Evolutionary conservation across 2,888 invertebrate genomes (phyloP), one percentile per base, ranked within the genome.

Genomic region (Coelinius sp.): DNA sequence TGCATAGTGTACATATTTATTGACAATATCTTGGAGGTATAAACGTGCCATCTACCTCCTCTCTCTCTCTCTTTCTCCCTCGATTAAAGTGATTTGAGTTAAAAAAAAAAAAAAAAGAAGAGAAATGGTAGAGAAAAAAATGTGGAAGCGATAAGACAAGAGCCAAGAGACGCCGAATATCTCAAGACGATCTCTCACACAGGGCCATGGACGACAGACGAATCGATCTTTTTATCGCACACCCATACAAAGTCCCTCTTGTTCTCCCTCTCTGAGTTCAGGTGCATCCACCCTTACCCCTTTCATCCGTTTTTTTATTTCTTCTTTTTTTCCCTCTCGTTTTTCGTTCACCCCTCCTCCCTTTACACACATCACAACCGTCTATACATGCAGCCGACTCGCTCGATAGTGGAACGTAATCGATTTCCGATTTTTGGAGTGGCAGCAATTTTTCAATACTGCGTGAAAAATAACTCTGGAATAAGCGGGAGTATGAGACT

Each of bases 361-460:
- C 53, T 52, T 59, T 52, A 46, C 44, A 63, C 70, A 72, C 69
- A 68, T 44, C 62, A 17, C 62, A 71, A 53, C 63, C 41, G 41
- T 71, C 70, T 73, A n/a, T n/a, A 74, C 73, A 71, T 74, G 64
- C 44, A 56, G 44, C 44, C 68, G 46, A 68, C 66, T 66, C 67
- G n/a, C 25, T 70, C 70, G 27, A 70, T 71, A 77, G 74, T 71
- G 77, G n/a, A 75, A 73, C 78, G 79, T 83, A 85, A 85, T 85
- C 84, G 84, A 85, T 85, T 85, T 85, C 80, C 84, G 83, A 85
- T 85, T 84, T 82, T 59, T 75, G 73, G 75, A 83, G 82, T 80
- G 81, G 79, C 78, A 78, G 80, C 80, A 81, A 85, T 84, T 84
- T 84, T 80, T 85, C 85, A 83, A 79, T 80, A 77, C 76, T 73